Base-by-base conservation (phyloP, 2,113 vertebrate species). In the Tychaedon coryphoeus region DNA sequence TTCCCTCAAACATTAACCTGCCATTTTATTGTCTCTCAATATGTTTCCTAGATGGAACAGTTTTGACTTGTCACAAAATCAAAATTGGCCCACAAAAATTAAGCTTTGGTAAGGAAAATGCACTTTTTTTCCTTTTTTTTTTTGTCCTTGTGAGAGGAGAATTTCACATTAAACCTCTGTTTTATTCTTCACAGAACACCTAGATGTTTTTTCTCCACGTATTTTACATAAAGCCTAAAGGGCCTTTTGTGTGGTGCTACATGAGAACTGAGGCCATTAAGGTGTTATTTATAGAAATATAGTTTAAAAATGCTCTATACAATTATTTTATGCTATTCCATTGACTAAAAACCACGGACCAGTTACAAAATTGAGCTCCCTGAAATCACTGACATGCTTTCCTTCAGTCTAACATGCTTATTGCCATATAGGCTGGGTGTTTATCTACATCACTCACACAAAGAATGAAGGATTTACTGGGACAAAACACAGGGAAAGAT, bases 1-100 rank as follows among this genome's bases (percentile, higher is more conserved):
- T 96, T 94, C 96, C 93, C 80, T 92, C 88, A 76, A 94, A 89
- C 79, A 92, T 95, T 96, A 96, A 96, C 92, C 88, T 93, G 80
- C 92, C 76, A 92, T 92, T 96, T 96, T 91, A 96, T 90, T 92
- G 90, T 95, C 92, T 92, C 82, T 64, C 95, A 89, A 79, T 79
- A 92, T 81, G 88, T 92, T 95, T 66, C 69, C 3, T 14, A 80
- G 62, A 82, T 10, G 43, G 90, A 90, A 61, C 40, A 95, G 87
- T 95, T 92, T 69, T 90, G 79, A 74, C 47, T 92, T 80, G 40
- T 77, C 85, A 92, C 64, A 73, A 94, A 94, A 95, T 76, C 78
- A 94, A 92, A 87, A 92, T 24, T 65, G 31, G 38, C 31, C 38
- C 47, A 71, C 74, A 51, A 88, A 86, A 95, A 83, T 56, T 77